Conservation (phyloP, 2,888 invertebrate species). For the Eristalinus aeneus region DNA sequence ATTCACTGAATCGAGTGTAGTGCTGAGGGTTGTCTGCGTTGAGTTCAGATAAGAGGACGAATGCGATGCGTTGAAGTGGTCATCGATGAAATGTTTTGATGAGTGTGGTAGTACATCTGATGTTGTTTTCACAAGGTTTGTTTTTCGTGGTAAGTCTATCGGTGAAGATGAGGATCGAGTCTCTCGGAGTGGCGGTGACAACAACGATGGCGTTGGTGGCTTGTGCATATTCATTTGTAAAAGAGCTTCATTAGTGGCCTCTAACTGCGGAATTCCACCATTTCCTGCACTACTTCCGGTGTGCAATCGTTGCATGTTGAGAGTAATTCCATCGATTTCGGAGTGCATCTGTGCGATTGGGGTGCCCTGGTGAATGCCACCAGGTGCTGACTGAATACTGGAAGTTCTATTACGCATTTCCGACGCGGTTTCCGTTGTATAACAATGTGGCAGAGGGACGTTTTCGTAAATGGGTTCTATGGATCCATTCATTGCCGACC, state of each 20-base stretch:
- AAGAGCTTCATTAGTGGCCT: conserved; percentile 52
- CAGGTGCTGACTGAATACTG: conserved; percentile 88
- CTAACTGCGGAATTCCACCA: conserved; percentile 45
- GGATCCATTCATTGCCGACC: conserved; percentile 81
- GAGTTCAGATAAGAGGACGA: conserved; percentile 74
- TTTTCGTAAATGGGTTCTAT: conserved; percentile 92
- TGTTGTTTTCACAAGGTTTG: conserved; percentile 74
- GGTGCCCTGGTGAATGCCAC: conserved; percentile 81
- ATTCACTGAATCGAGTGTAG: conserved; percentile 76
- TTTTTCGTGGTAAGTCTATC: conserved; percentile 76
- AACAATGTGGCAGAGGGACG: conserved; percentile 86
- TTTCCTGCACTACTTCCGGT: conserved; percentile 32
- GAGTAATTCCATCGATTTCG: conserved; percentile 60
- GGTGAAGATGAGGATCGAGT: conserved; percentile 71
- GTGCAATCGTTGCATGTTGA: conserved; percentile 62
- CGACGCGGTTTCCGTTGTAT: conserved; percentile 73
- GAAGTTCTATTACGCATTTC: conserved; percentile 82
- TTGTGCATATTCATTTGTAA: conserved; percentile 53
- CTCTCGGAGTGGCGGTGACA: conserved; percentile 76
- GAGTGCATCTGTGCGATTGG: conserved; percentile 64
- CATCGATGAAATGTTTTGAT: conserved; percentile 68
- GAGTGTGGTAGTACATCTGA: conserved; percentile 74
- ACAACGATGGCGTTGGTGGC: conserved; percentile 74
- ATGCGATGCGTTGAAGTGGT: conserved; percentile 75
- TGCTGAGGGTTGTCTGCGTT: conserved; percentile 80